These are phyloP conservation scores for Drosophila jambulina DNA, from an alignment of 1,140 invertebrate species.

Conservation along the genomic window DNA sequence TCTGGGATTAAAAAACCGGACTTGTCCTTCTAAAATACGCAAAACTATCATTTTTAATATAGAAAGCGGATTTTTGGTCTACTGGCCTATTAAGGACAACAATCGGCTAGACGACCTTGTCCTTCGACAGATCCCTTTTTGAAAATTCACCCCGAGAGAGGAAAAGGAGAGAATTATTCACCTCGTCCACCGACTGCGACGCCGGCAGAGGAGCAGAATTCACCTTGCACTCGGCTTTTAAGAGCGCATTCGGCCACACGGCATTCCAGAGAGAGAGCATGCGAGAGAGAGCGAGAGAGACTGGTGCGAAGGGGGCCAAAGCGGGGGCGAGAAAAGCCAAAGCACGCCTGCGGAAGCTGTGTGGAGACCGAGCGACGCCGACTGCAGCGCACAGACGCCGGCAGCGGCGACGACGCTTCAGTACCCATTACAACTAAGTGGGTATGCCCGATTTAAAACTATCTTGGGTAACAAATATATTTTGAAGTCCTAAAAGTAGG, in stretches of 20 bases:
- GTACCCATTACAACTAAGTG: background rate
- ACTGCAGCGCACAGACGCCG: constrained; percentile 33
- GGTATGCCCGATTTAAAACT: background rate
- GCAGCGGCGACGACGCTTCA: background rate
- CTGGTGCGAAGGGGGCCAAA: constrained; percentile 21
- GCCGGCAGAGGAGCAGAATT: background rate
- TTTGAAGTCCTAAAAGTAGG: too few species aligned
- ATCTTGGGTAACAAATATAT: background rate
- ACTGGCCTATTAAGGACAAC: background rate
- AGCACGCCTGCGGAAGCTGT: constrained; percentile 65
- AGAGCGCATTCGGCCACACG: constrained; percentile 7
- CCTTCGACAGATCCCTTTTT: background rate
- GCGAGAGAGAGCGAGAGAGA: background rate
- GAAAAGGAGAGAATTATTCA: background rate
- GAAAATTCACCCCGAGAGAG: background rate
- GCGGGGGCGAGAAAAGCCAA: constrained; percentile 16
- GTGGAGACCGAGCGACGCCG: constrained; percentile 56
- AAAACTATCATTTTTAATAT: background rate
- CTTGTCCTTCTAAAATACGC: too few species aligned
- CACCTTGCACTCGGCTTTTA: constrained; percentile 4
- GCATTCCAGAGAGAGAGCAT: background rate
- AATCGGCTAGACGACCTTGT: background rate
- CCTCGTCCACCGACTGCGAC: background rate
- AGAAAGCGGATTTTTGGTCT: background rate
- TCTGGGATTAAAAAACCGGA: too few species aligned